Evolutionary conservation across 2,888 invertebrate species (phyloP), one percentile per base, ranked within the genome.

Genomic region (Geotrupes spiniger): DNA sequence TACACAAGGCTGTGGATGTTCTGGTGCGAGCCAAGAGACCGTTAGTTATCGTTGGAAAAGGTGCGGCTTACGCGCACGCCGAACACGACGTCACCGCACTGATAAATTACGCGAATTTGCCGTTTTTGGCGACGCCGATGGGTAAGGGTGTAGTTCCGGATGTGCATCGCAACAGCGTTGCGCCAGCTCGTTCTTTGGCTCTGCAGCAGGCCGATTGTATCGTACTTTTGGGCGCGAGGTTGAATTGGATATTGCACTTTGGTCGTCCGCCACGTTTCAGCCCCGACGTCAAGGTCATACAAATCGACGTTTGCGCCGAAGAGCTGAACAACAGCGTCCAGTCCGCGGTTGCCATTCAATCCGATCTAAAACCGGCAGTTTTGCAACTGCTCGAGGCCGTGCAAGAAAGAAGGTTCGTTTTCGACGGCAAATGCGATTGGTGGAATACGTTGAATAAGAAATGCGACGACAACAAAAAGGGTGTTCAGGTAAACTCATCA

Each of bases 181-280:
- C 89, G 0, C 81, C 92, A 4, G 94, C 95, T 1, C 53, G 62
- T 41, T 94, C 95, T 0, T 71, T 81, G 50, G 97, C 94, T 0
- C 74, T 98, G 41, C 84, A 86, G 62, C 82, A 91, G 58, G 90
- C 94, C 0, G 97, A 98, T 72, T 89, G 93, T 0, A 78, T 98
- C 2, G 63, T 98, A 2, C 74, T 96, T 40, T 72, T 95, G 28
- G 97, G 97, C 0, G 97, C 96, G 0, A 77, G 97, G 28, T 78
- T 97, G 11, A 98, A 98, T 75, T 98, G 98, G 98, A 97, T 98
- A 75, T 78, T 98, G 52, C 97, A 98, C 75, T 98, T 97, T 76
- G 97, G 97, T 1, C 83, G 86, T 45, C 76, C 89, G 11, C 97
- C 96, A 1, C 76, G 97, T 29, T 97, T 86, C 72, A 80, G 83